Base-by-base conservation (phyloP, 1,140 invertebrate genomes). In the Aphidius gifuensis region DNA sequence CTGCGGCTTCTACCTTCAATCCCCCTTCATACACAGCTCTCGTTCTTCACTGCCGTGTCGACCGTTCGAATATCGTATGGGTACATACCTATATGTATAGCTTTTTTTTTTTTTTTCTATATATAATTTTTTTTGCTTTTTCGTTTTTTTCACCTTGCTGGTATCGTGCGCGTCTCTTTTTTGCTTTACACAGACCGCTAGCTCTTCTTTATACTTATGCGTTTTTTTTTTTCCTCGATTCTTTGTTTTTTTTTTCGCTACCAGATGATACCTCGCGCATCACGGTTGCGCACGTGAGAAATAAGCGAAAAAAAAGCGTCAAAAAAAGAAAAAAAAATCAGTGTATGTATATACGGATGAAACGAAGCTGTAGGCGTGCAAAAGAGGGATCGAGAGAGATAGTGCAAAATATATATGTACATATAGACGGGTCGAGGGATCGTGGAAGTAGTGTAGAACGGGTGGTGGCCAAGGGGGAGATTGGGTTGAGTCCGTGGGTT, bases 1-100 rank as follows among this genome's bases (percentile, higher is more conserved):
- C 74, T 71, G 72, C 76, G 75, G 76, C 78, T 75, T 76, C 73
- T 69, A 69, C 67, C 60, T 59, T 62, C 23, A 32, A 46, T 64
- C 42, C 67, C 68, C 63, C 55, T 58, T 63, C 58, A 63, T 59
- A 5, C 11, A 50, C 40, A 44, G 6, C 50, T 43, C 32, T 32
- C 32, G n/a, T 23, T 23, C 16, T 44, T 42, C 46, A 38, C 43
- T 43, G 38, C n/a, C 9, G 16, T 11, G 8, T 49, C 40, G 45
- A 58, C 47, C 40, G 39, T 16, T 11, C 53, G 42, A 11, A 43
- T 55, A 55, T 38, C n/a, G 39, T 55, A 40, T 55, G 11, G 53
- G 38, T 32, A 32, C 23, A 32, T 32, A 32, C 23, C 23, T 32
- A 32, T 32, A 32, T 42, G 40, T 39, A 53, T 53, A 53, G 8